These are phyloP conservation scores for Morone saxatilis DNA, from an alignment of 2,113 vertebrate species.

Conservation along the genomic window DNA sequence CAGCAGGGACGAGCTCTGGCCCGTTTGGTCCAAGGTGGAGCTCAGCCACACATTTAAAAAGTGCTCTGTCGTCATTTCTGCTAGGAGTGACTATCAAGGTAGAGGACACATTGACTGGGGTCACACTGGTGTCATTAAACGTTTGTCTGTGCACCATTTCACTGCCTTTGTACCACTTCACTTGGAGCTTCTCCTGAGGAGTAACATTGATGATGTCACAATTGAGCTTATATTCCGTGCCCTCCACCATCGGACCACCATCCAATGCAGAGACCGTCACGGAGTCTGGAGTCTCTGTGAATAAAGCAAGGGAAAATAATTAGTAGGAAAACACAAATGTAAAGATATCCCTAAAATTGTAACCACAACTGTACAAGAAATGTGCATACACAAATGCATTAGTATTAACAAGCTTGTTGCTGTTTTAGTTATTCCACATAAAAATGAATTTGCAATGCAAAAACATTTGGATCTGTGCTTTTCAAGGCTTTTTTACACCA, in stretches of 20 bases:
- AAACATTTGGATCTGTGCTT: neutral
- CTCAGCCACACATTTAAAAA: slow-evolving; percentile 62
- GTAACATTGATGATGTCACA: slow-evolving; percentile 63
- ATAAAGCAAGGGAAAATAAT: neutral
- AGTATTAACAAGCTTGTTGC: neutral
- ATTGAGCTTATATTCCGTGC: slow-evolving; percentile 3
- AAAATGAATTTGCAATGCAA: neutral
- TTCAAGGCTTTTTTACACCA: neutral
- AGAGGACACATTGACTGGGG: neutral
- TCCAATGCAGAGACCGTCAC: slow-evolving; percentile 11
- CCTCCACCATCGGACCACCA: slow-evolving; percentile 42
- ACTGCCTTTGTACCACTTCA: slow-evolving; percentile 54
- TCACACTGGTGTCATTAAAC: fast-evolving
- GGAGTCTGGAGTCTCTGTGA: slow-evolving; percentile 54
- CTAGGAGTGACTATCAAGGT: neutral
- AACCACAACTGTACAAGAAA: neutral
- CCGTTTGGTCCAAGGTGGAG: slow-evolving; percentile 61
- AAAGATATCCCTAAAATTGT: neutral
- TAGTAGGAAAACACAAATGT: neutral
- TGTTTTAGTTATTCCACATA: neutral
- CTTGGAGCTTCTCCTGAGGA: slow-evolving; percentile 56
- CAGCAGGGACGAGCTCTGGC: neutral
- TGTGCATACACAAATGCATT: neutral
- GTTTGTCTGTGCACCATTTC: fast-evolving
- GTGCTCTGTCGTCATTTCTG: slow-evolving; percentile 49